Conservation (phyloP, 2,113 vertebrate species). For the Xiphophorus maculatus region DNA sequence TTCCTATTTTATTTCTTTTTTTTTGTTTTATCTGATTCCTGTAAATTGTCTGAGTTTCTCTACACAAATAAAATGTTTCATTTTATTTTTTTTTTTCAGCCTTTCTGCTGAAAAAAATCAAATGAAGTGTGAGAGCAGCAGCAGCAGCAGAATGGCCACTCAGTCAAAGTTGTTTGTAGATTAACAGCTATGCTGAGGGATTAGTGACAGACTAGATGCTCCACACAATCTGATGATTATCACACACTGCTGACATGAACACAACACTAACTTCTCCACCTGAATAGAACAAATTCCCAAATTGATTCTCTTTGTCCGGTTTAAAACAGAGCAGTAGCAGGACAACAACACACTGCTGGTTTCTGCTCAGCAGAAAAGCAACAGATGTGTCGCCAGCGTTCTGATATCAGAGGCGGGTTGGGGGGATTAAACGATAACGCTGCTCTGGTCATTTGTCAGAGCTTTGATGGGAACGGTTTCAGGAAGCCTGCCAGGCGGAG, state of each 20-base stretch:
- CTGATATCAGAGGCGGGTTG: slow-evolving; percentile 58
- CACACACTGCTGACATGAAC: slow-evolving; percentile 15
- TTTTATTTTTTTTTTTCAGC: too few relatives aligned
- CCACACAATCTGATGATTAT: slow-evolving; percentile 50
- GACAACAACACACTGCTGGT: slow-evolving; percentile 5
- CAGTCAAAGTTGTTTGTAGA: slow-evolving; percentile 43
- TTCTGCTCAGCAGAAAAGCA: slow-evolving; percentile 41
- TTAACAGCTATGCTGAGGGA: slow-evolving; percentile 45
- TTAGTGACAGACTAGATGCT: slow-evolving; percentile 47
- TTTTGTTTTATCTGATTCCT: too few relatives aligned
- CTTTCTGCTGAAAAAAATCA: too few relatives aligned
- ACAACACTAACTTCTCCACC: slow-evolving; percentile 2
- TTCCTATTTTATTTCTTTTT: too few relatives aligned
- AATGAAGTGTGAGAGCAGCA: neutral
- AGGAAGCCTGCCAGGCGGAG: slow-evolving; percentile 44
- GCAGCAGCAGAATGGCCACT: slow-evolving; percentile 24
- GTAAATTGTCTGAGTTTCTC: too few relatives aligned
- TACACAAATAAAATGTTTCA: too few relatives aligned
- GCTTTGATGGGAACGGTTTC: slow-evolving; percentile 58
- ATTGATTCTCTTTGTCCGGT: neutral
- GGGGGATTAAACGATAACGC: slow-evolving; percentile 73
- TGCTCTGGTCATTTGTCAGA: slow-evolving; percentile 78
- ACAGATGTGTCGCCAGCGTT: slow-evolving; percentile 73
- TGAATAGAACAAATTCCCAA: neutral
- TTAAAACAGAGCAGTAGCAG: neutral